These are phyloP conservation scores for Channa striata DNA, from an alignment of 2,797 vertebrate genomes.

Conservation along the genomic window DNA sequence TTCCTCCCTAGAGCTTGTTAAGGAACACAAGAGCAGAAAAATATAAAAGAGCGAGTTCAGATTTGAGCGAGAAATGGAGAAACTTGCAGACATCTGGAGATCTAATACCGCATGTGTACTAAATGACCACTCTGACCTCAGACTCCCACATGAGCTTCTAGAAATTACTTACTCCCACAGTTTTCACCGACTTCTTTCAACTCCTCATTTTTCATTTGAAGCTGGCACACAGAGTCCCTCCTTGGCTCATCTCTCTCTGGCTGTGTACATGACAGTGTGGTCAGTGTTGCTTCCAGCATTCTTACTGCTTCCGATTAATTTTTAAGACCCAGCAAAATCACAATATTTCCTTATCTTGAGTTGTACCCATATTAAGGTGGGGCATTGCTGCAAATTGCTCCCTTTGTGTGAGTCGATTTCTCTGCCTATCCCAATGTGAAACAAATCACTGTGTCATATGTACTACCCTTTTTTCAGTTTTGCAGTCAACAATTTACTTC, in stretches of 20 bases:
- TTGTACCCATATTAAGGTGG: slow-evolving; percentile 13
- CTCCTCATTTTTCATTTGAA: slow-evolving; percentile 52
- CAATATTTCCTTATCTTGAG: slow-evolving; percentile 1
- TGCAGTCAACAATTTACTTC: too few species aligned
- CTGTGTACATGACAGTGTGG: slow-evolving; percentile 38
- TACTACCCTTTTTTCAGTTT: too few species aligned
- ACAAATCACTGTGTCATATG: too few species aligned
- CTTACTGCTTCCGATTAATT: slow-evolving; percentile 32
- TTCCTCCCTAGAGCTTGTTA: slow-evolving; percentile 44
- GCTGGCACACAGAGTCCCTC: slow-evolving; percentile 35
- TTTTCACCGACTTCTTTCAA: slow-evolving; percentile 41
- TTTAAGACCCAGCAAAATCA: slow-evolving; percentile 13
- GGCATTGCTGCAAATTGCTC: neutral
- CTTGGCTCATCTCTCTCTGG: slow-evolving; percentile 50
- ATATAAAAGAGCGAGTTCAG: slow-evolving; percentile 23
- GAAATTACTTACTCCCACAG: slow-evolving; percentile 45
- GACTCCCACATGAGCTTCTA: slow-evolving; percentile 38
- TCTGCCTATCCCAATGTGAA: neutral
- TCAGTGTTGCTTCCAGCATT: slow-evolving; percentile 47
- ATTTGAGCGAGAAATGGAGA: slow-evolving; percentile 23
- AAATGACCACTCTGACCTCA: slow-evolving; percentile 22
- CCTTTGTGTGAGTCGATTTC: neutral
- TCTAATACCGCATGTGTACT: slow-evolving; percentile 21
- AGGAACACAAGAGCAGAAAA: slow-evolving; percentile 25
- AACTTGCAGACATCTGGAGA: slow-evolving; percentile 42